Evolutionary conservation across 2,888 invertebrate genomes (phyloP).

Genomic region (Rhopalosiphum nymphaeae): DNA sequence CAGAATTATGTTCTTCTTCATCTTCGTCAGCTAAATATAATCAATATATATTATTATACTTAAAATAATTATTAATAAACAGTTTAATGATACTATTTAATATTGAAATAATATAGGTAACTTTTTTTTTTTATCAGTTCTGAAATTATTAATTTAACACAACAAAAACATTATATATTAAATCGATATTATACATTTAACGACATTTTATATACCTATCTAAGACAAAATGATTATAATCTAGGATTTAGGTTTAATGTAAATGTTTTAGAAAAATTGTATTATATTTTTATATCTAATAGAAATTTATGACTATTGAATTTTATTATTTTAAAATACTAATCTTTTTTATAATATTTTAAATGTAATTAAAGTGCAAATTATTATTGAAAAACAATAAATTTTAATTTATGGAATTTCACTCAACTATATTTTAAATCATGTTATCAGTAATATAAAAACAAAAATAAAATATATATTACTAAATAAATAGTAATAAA

Average conservation of each 20-base stretch:
- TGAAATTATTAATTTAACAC: not conserved
- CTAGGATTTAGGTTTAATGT: not conserved
- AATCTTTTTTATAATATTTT: not conserved
- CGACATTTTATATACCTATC: not conserved
- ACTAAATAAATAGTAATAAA: no score
- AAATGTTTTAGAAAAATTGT: not conserved
- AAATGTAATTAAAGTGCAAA: not conserved
- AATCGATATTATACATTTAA: not conserved
- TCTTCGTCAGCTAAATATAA: not conserved
- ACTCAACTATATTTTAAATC: not conserved
- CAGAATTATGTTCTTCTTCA: not conserved
- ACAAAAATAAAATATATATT: not conserved
- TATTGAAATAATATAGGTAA: not conserved
- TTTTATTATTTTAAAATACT: not conserved
- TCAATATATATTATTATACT: not conserved
- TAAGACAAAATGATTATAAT: not conserved
- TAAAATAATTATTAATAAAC: not conserved
- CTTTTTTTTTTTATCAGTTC: not conserved
- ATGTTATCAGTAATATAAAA: not conserved
- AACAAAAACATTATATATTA: no score
- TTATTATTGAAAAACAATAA: not conserved
- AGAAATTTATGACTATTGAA: not conserved
- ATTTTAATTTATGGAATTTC: not conserved
- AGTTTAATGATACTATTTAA: not conserved
- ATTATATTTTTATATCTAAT: not conserved